Evolutionary conservation across 2,888 invertebrate species (phyloP), one percentile per base, ranked within the genome.

Genomic region (Meiosimyza platycephala): DNA sequence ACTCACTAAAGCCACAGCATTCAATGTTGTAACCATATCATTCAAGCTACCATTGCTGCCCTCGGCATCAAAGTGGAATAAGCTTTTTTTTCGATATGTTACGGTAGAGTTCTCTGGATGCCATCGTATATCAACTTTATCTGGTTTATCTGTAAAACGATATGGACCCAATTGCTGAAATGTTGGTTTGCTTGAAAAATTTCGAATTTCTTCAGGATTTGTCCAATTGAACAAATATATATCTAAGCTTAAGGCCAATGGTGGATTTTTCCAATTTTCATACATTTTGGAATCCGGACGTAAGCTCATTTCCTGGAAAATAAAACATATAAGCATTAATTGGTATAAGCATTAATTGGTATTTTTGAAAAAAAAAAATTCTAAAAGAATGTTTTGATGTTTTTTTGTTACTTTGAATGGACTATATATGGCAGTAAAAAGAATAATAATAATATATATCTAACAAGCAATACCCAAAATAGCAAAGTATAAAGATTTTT

Each of bases 201-300:
- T 90, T 3, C 89, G 89, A 51, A 91, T 89, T 66, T 91, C 90
- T 15, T 92, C 89, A 0, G 93, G 90, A 85, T 94, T 94, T 6
- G 94, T 94, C 94, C 94, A 94, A 85, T 94, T 94, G 86, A 91
- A 94, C 77, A 94, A 89, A 82, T 91, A 93, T 73, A 94, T 88
- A 78, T 93, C 92, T 78, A 94, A 86, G 80, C 87, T 89, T 16
- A 94, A 85, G 0, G 91, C 90, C 50, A 93, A 85, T 0, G 90
- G 89, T 0, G 92, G 91, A 59, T 89, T 90, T 80, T 90, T 89
- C 96, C 96, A 96, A 64, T 92, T 85, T 2, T 90, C 88, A 85
- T 89, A 95, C 22, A 91, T 89, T 13, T 88, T 87, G 1, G 93
- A 91, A 15, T 88, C 86, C 0, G 92, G 92, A 0, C 89, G 87